Evolutionary conservation across 2,888 invertebrate species (phyloP), one percentile per base, ranked within the genome.

Genomic region (Hypolimnas misippus): DNA sequence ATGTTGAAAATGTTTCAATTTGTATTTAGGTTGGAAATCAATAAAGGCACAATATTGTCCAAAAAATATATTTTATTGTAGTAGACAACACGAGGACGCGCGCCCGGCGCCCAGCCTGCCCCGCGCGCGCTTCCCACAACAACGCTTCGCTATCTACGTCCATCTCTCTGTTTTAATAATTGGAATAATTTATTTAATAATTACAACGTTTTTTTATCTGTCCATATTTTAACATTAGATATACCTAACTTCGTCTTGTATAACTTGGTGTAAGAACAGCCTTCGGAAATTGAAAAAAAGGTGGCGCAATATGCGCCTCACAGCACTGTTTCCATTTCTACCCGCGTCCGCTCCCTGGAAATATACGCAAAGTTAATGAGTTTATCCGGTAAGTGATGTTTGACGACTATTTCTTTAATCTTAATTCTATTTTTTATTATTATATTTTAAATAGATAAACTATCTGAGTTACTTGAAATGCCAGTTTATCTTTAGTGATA

Each of bases 321-420:
- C 95, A 97, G 96, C 93, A 97, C 97, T 84, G 97, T 97, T 94
- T 97, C 97, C 95, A 97, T 97, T 94, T 97, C 97, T 77, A 97
- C 97, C 96, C 92, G 95, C 93, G 86, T 94, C 89, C 81, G 93
- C 83, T 83, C 93, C 82, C 92, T 91, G 82, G 40, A 87, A 89
- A 57, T 42, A 58, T 14, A 14, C 8, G 14, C 7, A 29, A 7
- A 25, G 14, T 29, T 29, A 29, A 29, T 6, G 6, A 16, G 25
- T 0, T 8, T 17, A 16, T 40, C 10, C 3, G 17, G 3, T 33
- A 33, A 33, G 2, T 12, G 12, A 12, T 33, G 12, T 29, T 29
- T 2, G n/a, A 3, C 10, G 12, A n/a, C 4, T 12, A n/a, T n/a
- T n/a, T n/a, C n/a, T n/a, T n/a, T n/a, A n/a, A n/a, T n/a, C n/a